Evolutionary conservation across 2,888 invertebrate genomes (phyloP).

Genomic region (Griposia aprilina): DNA sequence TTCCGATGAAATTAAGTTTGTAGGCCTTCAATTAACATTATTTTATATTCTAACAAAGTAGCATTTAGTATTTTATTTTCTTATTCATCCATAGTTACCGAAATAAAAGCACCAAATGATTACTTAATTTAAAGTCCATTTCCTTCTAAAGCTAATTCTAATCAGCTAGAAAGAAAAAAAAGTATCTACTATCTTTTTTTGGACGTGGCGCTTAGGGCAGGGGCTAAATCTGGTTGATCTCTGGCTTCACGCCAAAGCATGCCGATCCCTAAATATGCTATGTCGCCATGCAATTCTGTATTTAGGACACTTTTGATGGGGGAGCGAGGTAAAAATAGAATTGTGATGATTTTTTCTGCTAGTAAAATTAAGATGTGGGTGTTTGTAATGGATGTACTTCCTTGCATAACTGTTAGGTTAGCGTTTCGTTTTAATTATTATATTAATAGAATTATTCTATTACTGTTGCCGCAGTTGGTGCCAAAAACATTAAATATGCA

Average conservation of each 20-base stretch:
- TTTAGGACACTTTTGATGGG: conserved; percentile 86
- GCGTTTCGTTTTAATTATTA: conserved; percentile 40
- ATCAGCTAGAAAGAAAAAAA: conserved; percentile 33
- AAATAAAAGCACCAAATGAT: background rate
- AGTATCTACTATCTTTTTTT: conserved; percentile 57
- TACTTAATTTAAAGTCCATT: conserved; percentile 15
- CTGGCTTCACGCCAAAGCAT: conserved; percentile 83
- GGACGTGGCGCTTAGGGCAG: conserved; percentile 80
- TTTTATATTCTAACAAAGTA: background rate
- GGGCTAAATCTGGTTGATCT: conserved; percentile 83
- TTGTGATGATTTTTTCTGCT: conserved; percentile 59
- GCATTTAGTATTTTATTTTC: background rate
- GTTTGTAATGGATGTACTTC: conserved; percentile 42
- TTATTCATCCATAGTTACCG: background rate
- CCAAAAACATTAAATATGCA: too few relatives aligned
- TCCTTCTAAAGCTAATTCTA: conserved; percentile 47
- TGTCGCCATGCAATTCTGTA: conserved; percentile 87
- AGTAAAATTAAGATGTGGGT: conserved; percentile 54
- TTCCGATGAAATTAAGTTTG: background rate
- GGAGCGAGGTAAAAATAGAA: conserved; percentile 76
- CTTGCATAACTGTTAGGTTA: conserved; percentile 34
- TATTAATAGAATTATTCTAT: conserved; percentile 11
- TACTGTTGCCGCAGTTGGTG: background rate
- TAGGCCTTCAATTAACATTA: background rate
- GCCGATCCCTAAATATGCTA: conserved; percentile 84